Conservation (phyloP, 2,797 vertebrate genomes). For the Acipenser ruthenus region DNA sequence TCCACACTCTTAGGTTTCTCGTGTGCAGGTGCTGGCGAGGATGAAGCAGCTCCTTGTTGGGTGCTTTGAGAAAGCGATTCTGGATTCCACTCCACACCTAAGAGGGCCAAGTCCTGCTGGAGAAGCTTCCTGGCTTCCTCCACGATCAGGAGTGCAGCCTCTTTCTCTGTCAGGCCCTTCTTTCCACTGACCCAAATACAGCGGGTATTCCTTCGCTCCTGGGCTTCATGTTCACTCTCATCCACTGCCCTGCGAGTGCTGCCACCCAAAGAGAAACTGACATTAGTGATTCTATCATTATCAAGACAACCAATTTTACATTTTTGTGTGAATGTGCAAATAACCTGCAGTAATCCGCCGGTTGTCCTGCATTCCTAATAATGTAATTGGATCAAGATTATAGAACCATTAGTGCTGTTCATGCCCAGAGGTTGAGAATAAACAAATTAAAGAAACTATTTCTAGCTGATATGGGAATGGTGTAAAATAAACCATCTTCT, state of each 20-base stretch:
- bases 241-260: constrained; percentile 80
- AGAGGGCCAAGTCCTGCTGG: constrained; percentile 75
- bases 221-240: constrained; percentile 79
- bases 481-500: too few relatives aligned
- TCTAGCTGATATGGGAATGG: too few relatives aligned
- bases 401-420: too few relatives aligned
- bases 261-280: constrained; percentile 4
- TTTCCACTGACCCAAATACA: constrained; percentile 79
- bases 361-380: too few relatives aligned
- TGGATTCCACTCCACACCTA: constrained; percentile 83
- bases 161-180: constrained; percentile 75
- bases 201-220: constrained; percentile 69
- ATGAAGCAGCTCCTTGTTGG: neutral
- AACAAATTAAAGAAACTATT: too few relatives aligned
- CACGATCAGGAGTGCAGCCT: constrained; percentile 78
- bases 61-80: constrained; percentile 26
- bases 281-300: too few relatives aligned
- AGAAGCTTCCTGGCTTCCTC: constrained; percentile 80
- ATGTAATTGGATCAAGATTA: too few relatives aligned
- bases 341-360: too few relatives aligned
- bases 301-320: too few relatives aligned
- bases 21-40: neutral
- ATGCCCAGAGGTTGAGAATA: too few relatives aligned
- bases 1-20: too few relatives aligned
- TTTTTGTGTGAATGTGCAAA: too few relatives aligned